A percentile compares a stretch with the other conserved stretches of the same genome.
Conservation (phyloP, 2,113 vertebrate genomes). For the Sitta europaea region DNA sequence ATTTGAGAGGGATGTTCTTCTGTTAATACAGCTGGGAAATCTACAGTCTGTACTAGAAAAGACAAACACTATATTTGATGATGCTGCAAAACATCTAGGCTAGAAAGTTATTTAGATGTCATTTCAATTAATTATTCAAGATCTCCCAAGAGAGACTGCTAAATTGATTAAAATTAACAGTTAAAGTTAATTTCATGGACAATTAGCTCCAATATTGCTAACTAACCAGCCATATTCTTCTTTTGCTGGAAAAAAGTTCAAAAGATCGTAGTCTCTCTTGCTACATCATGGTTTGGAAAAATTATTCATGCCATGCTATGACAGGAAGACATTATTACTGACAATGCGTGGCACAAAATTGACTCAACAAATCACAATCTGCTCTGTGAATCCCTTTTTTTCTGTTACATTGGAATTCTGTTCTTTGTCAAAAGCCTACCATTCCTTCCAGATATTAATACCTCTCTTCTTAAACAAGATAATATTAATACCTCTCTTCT, state of each 20-base stretch:
- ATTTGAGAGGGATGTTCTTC: not conserved
- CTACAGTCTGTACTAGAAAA: not conserved
- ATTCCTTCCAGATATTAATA: not conserved
- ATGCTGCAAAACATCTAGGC: not conserved
- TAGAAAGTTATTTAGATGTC: not conserved
- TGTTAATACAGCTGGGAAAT: not conserved
- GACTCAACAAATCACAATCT: not conserved
- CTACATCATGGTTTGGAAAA: not conserved
- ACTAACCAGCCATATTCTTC: not conserved
- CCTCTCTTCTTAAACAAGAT: not conserved
- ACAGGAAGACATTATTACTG: not conserved
- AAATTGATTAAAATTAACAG: constrained; percentile 13
- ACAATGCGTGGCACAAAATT: not conserved
- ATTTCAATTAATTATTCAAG: not conserved
- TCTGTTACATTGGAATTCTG: not conserved
- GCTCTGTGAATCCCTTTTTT: not conserved
- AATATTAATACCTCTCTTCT: not conserved
- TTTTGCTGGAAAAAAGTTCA: not conserved
- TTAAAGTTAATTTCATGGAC: not conserved
- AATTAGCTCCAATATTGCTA: not conserved
- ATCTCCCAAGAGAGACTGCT: not conserved
- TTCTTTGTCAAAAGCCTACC: not conserved
- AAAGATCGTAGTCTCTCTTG: not conserved
- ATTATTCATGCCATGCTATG: not conserved
- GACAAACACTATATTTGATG: not conserved